Percentiles rank a stretch among this genome's conserved stretches.
Evolutionary conservation across 2,797 vertebrate genomes (phyloP).

Genomic region (Urocyon cinereoargenteus): DNA sequence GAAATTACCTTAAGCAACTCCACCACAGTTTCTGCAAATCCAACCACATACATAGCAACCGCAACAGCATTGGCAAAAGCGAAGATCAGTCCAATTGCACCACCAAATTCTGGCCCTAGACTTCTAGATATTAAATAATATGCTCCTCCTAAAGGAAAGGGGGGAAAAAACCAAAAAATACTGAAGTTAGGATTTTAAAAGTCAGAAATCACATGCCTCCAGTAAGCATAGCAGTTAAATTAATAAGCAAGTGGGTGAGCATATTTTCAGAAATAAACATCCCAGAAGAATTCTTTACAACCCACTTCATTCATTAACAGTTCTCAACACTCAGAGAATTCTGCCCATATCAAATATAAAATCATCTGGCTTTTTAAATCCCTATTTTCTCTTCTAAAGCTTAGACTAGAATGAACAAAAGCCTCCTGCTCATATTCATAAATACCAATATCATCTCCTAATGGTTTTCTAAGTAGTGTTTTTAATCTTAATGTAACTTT

Average conservation of each 20-base stretch:
- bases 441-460: not conserved
- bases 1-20: conserved; percentile 93
- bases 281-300: conserved; percentile 28
- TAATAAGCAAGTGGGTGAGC: not conserved
- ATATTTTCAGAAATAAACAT: conserved; percentile 2
- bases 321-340: not conserved
- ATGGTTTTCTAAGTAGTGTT: not conserved
- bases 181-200: conserved; percentile 63
- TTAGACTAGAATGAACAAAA: not conserved
- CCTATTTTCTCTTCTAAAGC: not conserved
- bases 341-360: not conserved
- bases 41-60: conserved; percentile 99
- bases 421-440: not conserved
- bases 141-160: conserved; percentile 92
- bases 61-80: conserved; percentile 99
- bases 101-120: conserved; percentile 98
- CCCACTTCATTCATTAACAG: conserved; percentile 24
- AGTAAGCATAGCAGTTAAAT: not conserved
- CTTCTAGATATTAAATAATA: conserved; percentile 99
- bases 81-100: conserved; percentile 98
- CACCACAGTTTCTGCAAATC: conserved; percentile 97
- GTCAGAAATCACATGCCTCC: not conserved
- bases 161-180: not conserved
- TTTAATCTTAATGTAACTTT: conserved; percentile 1
- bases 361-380: not conserved